Evolutionary conservation across 2,113 vertebrate genomes (phyloP).

Genomic region (Aramus guarauna): DNA sequence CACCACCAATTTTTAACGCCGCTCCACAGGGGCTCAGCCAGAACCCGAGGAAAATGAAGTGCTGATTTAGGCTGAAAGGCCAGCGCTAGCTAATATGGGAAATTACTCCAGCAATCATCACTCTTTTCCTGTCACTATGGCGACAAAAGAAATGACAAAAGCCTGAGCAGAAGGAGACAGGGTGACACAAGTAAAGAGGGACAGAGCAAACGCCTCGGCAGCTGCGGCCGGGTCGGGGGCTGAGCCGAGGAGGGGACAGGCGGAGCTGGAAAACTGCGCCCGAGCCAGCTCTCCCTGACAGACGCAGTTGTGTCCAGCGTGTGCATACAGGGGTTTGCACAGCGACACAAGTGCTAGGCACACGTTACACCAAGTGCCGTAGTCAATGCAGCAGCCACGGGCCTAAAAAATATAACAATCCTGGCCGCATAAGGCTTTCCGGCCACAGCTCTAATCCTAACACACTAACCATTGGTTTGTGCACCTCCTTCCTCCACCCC

Average conservation of each 20-base stretch:
- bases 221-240: rapidly evolving
- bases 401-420: background rate
- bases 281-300: background rate
- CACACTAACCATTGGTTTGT: background rate
- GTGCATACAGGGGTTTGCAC: background rate
- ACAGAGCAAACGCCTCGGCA: background rate
- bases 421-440: background rate
- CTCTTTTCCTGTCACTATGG: constrained; percentile 45
- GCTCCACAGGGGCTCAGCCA: background rate
- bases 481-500: background rate
- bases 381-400: background rate
- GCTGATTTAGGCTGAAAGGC: constrained; percentile 18
- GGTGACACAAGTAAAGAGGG: background rate
- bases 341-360: background rate
- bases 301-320: background rate
- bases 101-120: constrained; percentile 55
- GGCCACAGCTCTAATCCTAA: background rate
- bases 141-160: constrained; percentile 53
- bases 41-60: background rate
- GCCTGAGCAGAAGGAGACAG: background rate
- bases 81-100: background rate
- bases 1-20: rapidly evolving
- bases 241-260: background rate
- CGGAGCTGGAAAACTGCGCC: rapidly evolving
- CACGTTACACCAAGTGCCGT: background rate